Conservation (phyloP, 2,797 vertebrate genomes). For the Bradypus variegatus region DNA sequence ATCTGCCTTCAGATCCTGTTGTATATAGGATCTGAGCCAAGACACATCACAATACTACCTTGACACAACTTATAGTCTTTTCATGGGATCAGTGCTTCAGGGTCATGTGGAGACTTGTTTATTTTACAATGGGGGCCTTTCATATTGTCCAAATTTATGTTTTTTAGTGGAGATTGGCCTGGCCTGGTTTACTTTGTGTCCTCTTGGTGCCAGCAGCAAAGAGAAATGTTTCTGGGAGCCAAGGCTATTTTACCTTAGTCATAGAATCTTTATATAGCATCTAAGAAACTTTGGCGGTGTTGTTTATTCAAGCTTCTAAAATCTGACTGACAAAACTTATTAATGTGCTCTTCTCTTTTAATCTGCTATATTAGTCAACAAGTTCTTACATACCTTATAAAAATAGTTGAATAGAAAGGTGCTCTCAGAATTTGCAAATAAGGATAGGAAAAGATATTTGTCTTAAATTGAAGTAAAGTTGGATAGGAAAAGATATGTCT, state of each 20-base stretch:
- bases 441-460: background rate
- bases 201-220: background rate
- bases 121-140: background rate
- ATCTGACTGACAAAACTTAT: background rate
- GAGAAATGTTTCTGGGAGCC: constrained; percentile 19
- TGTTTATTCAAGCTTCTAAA: constrained; percentile 38
- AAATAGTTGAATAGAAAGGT: background rate
- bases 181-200: background rate
- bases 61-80: constrained; percentile 15
- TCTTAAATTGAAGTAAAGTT: constrained; percentile 35
- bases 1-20: constrained; percentile 1
- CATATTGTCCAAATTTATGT: background rate
- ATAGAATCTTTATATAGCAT: background rate
- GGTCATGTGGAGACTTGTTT: constrained; percentile 28
- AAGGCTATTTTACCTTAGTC: constrained; percentile 1
- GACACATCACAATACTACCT: background rate
- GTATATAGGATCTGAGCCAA: background rate
- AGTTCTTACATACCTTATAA: background rate
- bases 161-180: background rate
- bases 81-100: background rate
- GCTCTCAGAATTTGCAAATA: constrained; percentile 17
- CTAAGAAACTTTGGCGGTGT: background rate
- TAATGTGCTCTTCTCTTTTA: constrained; percentile 5
- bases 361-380: background rate
- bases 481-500: background rate